These are phyloP conservation scores for Sinocyclocheilus anshuiensis DNA, from an alignment of 2,113 vertebrate genomes.

Conservation along the genomic window DNA sequence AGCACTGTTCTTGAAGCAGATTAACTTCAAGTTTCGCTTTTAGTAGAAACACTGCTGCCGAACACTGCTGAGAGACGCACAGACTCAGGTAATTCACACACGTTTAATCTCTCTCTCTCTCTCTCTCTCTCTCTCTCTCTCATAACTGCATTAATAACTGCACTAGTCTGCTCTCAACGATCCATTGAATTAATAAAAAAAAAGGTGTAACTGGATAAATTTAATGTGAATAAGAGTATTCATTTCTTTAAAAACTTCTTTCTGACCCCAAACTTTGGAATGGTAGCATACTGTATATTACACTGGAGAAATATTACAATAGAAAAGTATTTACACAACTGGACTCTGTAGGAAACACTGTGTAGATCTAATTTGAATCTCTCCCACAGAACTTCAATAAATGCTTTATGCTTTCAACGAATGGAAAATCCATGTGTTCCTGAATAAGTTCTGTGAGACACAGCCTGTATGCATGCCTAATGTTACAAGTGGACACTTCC, in stretches of 20 bases:
- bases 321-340: background rate
- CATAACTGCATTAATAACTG: no score
- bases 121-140: no score
- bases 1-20: no score
- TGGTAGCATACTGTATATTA: background rate
- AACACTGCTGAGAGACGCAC: no score
- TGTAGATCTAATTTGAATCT: background rate
- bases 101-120: no score
- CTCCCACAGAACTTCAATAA: background rate
- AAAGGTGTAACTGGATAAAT: background rate
- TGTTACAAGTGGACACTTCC: conserved; percentile 20
- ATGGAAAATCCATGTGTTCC: background rate
- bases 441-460: conserved; percentile 33
- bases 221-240: background rate
- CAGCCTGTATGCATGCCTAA: background rate
- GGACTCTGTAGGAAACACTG: background rate
- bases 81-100: no score
- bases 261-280: background rate
- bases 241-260: background rate
- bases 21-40: no score
- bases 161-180: no score
- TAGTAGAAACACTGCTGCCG: no score
- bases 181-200: no score
- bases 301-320: background rate
- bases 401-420: background rate